Conservation (phyloP, 1,140 invertebrate genomes). For the Dermatophagoides farinae region DNA sequence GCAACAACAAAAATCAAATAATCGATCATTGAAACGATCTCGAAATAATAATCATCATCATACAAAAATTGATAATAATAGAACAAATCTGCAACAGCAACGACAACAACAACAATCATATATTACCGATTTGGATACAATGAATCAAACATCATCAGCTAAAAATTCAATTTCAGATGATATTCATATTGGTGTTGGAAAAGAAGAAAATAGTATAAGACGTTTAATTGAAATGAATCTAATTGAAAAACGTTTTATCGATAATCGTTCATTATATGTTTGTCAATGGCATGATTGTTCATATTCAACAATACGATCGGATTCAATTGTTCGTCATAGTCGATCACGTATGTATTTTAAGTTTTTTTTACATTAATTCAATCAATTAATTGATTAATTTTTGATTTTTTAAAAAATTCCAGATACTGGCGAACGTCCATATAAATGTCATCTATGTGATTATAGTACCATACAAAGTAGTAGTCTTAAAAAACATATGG, state of each 20-base stretch:
- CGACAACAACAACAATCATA: not conserved
- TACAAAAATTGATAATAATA: no score
- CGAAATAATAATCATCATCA: no score
- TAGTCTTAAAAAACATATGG: conserved; percentile 2
- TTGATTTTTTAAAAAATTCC: not conserved
- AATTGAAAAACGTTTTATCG: not conserved
- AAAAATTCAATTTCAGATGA: not conserved
- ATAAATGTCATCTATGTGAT: conserved; percentile 7
- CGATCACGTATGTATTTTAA: not conserved
- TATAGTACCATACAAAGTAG: conserved; percentile 3
- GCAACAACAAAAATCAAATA: no score
- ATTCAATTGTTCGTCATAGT: conserved; percentile 9
- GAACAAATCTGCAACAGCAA: no score
- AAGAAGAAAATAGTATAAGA: conserved; percentile 10
- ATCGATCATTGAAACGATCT: no score
- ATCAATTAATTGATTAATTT: not conserved
- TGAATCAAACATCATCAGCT: not conserved
- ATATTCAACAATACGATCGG: conserved; percentile 1
- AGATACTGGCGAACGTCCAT: conserved; percentile 9
- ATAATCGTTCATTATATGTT: not conserved
- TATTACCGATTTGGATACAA: not conserved
- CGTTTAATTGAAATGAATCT: not conserved
- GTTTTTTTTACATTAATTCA: not conserved
- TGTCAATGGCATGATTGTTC: conserved; percentile 2
- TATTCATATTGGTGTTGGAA: not conserved